Evolutionary conservation across 2,888 invertebrate species (phyloP).

Genomic region (Anoncus sp.): DNA sequence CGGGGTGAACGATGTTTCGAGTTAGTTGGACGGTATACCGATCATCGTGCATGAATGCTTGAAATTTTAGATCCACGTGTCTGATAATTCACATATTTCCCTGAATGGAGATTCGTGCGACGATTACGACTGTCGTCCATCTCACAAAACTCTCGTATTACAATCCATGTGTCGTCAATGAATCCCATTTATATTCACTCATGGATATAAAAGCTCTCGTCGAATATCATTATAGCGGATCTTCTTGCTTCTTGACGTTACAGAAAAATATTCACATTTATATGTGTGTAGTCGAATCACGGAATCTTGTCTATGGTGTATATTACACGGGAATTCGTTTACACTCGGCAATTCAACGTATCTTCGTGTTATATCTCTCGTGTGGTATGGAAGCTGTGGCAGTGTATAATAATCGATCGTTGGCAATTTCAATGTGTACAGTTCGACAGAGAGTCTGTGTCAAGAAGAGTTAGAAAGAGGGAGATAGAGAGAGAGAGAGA

Average conservation of each 20-base stretch:
- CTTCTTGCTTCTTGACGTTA: constrained; percentile 20
- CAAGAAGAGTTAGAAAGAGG: constrained; percentile 5
- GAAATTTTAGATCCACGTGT: constrained; percentile 28
- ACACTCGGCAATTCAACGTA: constrained; percentile 30
- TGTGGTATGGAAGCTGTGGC: constrained; percentile 47
- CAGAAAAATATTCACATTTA: constrained; percentile 12
- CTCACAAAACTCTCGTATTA: constrained; percentile 9
- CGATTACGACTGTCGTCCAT: constrained; percentile 22
- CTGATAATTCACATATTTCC: constrained; percentile 37
- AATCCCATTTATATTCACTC: constrained; percentile 38
- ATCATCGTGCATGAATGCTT: constrained; percentile 10
- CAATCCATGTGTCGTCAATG: constrained; percentile 21
- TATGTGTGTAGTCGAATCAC: constrained; percentile 6
- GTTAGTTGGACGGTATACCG: constrained; percentile 2
- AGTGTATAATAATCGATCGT: constrained; percentile 49
- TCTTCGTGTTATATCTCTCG: constrained; percentile 46
- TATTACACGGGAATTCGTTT: constrained; percentile 47
- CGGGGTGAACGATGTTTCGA: constrained; percentile 1
- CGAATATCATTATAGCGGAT: constrained; percentile 41
- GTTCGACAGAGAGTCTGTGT: constrained; percentile 11
- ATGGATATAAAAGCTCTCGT: constrained; percentile 16
- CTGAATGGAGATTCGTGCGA: constrained; percentile 23
- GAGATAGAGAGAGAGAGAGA: background rate
- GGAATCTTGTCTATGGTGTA: constrained; percentile 23
- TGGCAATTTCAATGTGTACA: constrained; percentile 36